These are phyloP conservation scores for Bombus soroeensis DNA, from an alignment of 1,140 invertebrate genomes.

Conservation along the genomic window DNA sequence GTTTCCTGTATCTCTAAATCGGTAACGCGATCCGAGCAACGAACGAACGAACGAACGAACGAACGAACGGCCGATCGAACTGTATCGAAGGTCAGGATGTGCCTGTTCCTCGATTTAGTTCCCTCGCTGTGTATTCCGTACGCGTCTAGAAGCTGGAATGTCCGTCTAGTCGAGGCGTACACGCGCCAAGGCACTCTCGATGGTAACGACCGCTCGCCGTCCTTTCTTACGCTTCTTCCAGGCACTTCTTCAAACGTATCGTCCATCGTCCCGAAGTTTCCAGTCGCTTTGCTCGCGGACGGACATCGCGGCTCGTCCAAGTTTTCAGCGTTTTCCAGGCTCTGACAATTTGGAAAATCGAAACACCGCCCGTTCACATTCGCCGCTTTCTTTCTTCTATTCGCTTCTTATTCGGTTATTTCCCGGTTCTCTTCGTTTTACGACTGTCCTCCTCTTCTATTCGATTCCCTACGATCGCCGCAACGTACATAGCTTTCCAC, in stretches of 20 bases:
- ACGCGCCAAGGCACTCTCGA: not conserved
- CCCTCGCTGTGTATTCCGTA: conserved; percentile 10
- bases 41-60: no score
- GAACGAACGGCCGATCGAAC: conserved; percentile 60
- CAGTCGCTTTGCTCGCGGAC: not conserved
- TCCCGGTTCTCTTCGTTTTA: fast-evolving
- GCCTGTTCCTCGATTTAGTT: conserved; percentile 36
- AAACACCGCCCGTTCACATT: no score
- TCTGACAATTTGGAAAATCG: fast-evolving
- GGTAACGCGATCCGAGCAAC: conserved; percentile 61
- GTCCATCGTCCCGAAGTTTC: no score
- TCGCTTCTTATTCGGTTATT: no score
- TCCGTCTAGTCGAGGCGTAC: not conserved
- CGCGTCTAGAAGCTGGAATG: conserved; percentile 23
- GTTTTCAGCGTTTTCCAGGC: no score
- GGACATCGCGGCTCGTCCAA: no score
- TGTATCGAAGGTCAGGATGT: conserved; percentile 64
- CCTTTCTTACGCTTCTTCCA: not conserved
- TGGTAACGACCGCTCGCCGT: not conserved
- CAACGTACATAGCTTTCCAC: no score
- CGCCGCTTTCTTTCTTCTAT: no score
- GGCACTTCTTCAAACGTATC: not conserved
- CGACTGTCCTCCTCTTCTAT: no score
- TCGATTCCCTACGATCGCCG: no score
- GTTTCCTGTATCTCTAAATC: conserved; percentile 73